Percentiles rank a stretch among this genome's conserved stretches.
Conservation (phyloP, 2,888 invertebrate genomes). For the Graphium colonna region DNA sequence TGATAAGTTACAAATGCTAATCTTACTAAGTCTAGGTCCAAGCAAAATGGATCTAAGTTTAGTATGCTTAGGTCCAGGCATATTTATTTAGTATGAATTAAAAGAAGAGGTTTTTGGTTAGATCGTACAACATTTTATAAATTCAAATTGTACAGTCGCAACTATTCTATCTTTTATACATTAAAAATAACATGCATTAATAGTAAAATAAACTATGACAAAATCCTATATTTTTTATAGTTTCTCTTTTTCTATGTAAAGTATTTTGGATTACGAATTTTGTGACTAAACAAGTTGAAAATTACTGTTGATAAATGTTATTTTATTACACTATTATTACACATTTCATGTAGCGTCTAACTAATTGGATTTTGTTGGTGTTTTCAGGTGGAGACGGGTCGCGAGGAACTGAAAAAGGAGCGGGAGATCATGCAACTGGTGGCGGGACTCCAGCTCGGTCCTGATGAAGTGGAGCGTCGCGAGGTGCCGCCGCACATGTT, state of each 20-base stretch:
- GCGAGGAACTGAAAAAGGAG: slow-evolving; percentile 91
- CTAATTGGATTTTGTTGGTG: background rate
- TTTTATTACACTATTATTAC: background rate
- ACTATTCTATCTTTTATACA: too few relatives aligned
- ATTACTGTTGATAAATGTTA: background rate
- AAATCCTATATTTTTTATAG: too few relatives aligned
- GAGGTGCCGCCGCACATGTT: slow-evolving; percentile 79
- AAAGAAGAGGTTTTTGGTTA: too few relatives aligned
- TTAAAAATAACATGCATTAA: too few relatives aligned
- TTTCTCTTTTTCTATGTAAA: background rate
- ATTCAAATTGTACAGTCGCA: too few relatives aligned
- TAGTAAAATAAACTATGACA: too few relatives aligned
- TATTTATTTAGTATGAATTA: too few relatives aligned
- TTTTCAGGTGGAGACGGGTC: slow-evolving; percentile 82
- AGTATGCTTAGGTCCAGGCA: too few relatives aligned
- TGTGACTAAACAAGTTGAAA: background rate
- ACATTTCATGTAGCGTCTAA: slow-evolving; percentile 5
- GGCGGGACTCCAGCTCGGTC: slow-evolving; percentile 91
- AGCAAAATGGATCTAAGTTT: too few relatives aligned
- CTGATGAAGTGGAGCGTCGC: slow-evolving; percentile 85
- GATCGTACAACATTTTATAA: too few relatives aligned
- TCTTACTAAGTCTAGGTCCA: too few relatives aligned
- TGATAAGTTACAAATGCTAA: too few relatives aligned
- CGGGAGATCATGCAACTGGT: slow-evolving; percentile 96
- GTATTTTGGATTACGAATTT: background rate